Evolutionary conservation across 1,140 invertebrate species (phyloP).

Genomic region (Ceratoteleas bidentatus): DNA sequence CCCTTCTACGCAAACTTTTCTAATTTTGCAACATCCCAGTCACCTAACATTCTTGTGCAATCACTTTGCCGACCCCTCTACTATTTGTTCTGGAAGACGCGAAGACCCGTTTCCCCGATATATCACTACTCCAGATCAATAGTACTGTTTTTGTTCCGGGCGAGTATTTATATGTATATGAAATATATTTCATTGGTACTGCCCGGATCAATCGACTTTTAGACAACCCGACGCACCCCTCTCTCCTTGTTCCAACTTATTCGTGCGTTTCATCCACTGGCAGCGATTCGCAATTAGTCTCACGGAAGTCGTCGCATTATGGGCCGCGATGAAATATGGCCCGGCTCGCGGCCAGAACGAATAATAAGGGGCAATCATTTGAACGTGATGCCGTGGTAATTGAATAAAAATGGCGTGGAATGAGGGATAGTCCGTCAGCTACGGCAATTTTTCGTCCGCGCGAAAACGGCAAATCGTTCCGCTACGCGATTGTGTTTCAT

Average conservation of each 20-base stretch:
- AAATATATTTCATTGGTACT: conserved; percentile 4
- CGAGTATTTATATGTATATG: conserved; percentile 6
- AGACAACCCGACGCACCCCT: neutral
- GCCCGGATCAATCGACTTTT: conserved; percentile 5
- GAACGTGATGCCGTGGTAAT: conserved; percentile 8
- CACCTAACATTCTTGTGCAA: too few relatives aligned
- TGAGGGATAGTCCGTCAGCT: neutral
- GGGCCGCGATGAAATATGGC: conserved; percentile 6
- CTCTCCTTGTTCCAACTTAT: too few relatives aligned
- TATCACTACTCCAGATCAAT: conserved; percentile 3
- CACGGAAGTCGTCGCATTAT: conserved; percentile 10
- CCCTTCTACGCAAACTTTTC: too few relatives aligned
- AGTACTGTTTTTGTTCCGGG: conserved; percentile 5
- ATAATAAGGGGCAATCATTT: conserved; percentile 12
- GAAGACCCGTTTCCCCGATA: too few relatives aligned
- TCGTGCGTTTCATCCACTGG: too few relatives aligned
- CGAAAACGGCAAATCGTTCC: too few relatives aligned
- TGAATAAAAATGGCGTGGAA: conserved; percentile 5
- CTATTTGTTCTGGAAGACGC: too few relatives aligned
- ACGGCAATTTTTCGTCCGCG: too few relatives aligned
- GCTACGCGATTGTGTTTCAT: too few relatives aligned
- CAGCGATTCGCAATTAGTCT: conserved; percentile 10
- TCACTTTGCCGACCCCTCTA: too few relatives aligned
- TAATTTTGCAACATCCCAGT: too few relatives aligned
- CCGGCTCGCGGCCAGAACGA: neutral